These are phyloP conservation scores for Cephalopterus ornatus DNA, from an alignment of 2,113 vertebrate genomes.

Conservation along the genomic window DNA sequence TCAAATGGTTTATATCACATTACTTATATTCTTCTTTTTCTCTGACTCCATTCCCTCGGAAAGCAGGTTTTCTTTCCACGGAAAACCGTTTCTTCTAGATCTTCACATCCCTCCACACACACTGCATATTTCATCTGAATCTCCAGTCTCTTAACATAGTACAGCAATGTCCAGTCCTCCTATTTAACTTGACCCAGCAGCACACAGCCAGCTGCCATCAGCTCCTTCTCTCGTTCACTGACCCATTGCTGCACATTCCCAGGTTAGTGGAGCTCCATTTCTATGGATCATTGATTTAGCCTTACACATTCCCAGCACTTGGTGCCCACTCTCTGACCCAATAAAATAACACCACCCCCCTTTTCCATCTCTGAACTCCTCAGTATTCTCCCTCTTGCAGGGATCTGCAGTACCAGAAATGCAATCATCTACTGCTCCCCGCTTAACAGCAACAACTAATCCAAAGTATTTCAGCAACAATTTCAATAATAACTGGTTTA, in stretches of 20 bases:
- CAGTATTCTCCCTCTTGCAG: not conserved
- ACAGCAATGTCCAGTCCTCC: not conserved
- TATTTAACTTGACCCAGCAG: slow-evolving; percentile 12
- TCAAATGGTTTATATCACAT: slow-evolving; percentile 1
- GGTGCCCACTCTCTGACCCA: slow-evolving; percentile 33
- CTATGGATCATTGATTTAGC: slow-evolving; percentile 36
- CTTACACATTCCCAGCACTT: slow-evolving; percentile 36
- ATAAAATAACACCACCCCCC: not conserved
- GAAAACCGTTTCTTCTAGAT: slow-evolving; percentile 23
- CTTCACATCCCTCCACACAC: not conserved
- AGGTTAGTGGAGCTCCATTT: slow-evolving; percentile 23
- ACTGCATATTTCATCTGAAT: not conserved
- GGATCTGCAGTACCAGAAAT: slow-evolving; percentile 30
- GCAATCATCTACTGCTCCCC: slow-evolving; percentile 1
- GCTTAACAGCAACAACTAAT: slow-evolving; percentile 60
- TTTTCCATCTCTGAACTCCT: slow-evolving; percentile 34
- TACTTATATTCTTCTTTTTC: not conserved
- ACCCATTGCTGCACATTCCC: slow-evolving; percentile 49
- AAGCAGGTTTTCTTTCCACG: not conserved
- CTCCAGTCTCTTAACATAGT: not conserved
- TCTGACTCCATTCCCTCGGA: not conserved
- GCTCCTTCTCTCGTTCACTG: slow-evolving; percentile 44
- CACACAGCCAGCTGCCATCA: slow-evolving; percentile 15
- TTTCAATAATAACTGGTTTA: not conserved
- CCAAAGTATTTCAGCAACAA: slow-evolving; percentile 54